These are phyloP conservation scores for Nomada flava DNA, from an alignment of 2,888 invertebrate genomes.

Conservation along the genomic window DNA sequence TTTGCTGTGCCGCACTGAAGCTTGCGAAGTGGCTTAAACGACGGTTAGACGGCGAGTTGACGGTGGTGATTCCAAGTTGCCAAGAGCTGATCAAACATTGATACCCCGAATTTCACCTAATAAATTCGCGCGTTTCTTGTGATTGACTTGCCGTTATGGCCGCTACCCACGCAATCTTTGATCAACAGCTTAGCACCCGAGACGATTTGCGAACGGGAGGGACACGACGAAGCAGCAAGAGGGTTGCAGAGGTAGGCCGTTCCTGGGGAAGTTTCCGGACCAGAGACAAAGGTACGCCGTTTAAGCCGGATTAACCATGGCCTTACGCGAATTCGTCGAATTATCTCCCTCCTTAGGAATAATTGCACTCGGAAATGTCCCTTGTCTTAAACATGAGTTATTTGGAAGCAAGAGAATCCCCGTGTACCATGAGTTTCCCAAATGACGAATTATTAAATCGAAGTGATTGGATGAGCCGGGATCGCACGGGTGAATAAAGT, in stretches of 20 bases:
- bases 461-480: neutral
- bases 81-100: constrained; percentile 77
- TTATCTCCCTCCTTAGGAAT: constrained; percentile 50
- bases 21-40: constrained; percentile 64
- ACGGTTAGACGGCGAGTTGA: constrained; percentile 46
- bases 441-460: constrained; percentile 9
- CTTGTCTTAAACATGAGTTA: neutral
- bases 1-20: constrained; percentile 33
- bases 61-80: constrained; percentile 61
- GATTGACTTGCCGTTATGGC: constrained; percentile 70
- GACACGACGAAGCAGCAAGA: constrained; percentile 1
- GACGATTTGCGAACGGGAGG: constrained; percentile 58
- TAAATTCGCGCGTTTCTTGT: constrained; percentile 76
- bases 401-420: too few species aligned
- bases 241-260: constrained; percentile 35
- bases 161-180: constrained; percentile 71
- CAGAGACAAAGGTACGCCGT: constrained; percentile 53
- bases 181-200: constrained; percentile 71
- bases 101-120: constrained; percentile 72
- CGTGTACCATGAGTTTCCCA: neutral
- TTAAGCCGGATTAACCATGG: constrained; percentile 71
- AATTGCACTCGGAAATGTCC: constrained; percentile 49
- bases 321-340: constrained; percentile 70
- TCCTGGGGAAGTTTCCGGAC: constrained; percentile 28
- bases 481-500: neutral